Base-by-base conservation (phyloP, 2,888 invertebrate genomes). In the Ornithoptera priamus region DNA sequence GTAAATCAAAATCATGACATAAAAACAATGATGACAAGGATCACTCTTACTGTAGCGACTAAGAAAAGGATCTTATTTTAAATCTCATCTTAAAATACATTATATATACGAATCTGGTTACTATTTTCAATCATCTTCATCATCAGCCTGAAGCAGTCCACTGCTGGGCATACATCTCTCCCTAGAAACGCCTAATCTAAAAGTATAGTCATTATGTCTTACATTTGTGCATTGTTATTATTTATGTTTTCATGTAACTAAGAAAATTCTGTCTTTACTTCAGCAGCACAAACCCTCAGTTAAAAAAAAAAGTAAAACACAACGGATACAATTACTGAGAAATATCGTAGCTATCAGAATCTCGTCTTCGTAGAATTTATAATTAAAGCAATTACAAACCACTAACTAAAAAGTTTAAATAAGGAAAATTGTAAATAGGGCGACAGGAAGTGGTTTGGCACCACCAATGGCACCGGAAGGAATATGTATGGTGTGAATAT, bases 401-500 rank as follows among this genome's bases (percentile, higher is more conserved):
- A 53, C n/a, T 18, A 53, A 7, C 53, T 15, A 7, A 20, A 30
- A 17, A 7, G 46, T 22, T 12, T 65, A 62, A 65, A 69, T 46
- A 69, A 69, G 69, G 65, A 65, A 69, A 66, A 69, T 53, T 17
- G 39, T 61, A 60, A 46, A 58, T 57, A 62, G 62, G 62, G 22
- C 46, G 56, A 58, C 18, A 61, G 69, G 69, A 65, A 69, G 62
- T 58, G 20, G 20, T 46, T 10, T 50, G 1, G 1, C 56, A 39
- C 61, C 20, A 56, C 24, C 56, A 53, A 46, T 65, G 56, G 65
- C 69, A 65, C 61, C 65, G 65, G 69, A 69, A 69, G 42, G 30
- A 39, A 58, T 24, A 57, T 67, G 59, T 61, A 69, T 61, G 65
- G 39, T 65, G 60, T 69, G 69, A 65, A 65, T 69, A 65, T 60